Conservation (phyloP, 2,888 invertebrate genomes). For the Baronia brevicornis region DNA sequence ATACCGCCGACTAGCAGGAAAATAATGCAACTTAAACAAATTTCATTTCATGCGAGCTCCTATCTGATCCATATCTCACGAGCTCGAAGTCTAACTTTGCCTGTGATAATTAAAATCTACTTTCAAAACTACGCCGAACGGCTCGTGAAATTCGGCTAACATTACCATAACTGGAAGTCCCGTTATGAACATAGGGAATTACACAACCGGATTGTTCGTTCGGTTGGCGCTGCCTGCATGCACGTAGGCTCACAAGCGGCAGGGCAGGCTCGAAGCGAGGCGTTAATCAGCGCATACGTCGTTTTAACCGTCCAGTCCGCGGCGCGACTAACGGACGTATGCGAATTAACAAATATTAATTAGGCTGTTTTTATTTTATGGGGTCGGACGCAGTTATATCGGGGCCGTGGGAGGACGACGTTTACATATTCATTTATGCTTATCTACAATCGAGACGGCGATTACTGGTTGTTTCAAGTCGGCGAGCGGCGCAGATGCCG, state of each 20-base stretch:
- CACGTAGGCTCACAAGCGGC: conserved; percentile 24
- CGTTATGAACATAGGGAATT: conserved; percentile 63
- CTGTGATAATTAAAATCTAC: conserved; percentile 52
- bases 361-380: conserved; percentile 50
- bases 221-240: conserved; percentile 19
- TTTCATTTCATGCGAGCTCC: conserved; percentile 35
- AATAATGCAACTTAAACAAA: conserved; percentile 38
- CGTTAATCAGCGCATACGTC: conserved; percentile 29
- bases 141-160: conserved; percentile 65
- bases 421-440: conserved; percentile 70
- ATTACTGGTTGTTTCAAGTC: conserved; percentile 57
- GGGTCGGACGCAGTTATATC: conserved; percentile 52
- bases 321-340: conserved; percentile 65
- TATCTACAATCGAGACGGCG: conserved; percentile 60
- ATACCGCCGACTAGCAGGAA: conserved; percentile 30
- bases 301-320: conserved; percentile 58
- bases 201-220: conserved; percentile 58
- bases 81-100: conserved; percentile 5
- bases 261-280: conserved; percentile 22
- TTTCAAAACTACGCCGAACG: conserved; percentile 54
- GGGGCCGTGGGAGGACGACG: conserved; percentile 56
- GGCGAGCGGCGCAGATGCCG: conserved; percentile 37
- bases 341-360: conserved; percentile 69
- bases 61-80: conserved; percentile 28
- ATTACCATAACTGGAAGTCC: conserved; percentile 73